A percentile compares a stretch with the other conserved stretches of the same genome.
These are phyloP conservation scores for Homarus americanus DNA, from an alignment of 1,140 invertebrate species.

Conservation along the genomic window DNA sequence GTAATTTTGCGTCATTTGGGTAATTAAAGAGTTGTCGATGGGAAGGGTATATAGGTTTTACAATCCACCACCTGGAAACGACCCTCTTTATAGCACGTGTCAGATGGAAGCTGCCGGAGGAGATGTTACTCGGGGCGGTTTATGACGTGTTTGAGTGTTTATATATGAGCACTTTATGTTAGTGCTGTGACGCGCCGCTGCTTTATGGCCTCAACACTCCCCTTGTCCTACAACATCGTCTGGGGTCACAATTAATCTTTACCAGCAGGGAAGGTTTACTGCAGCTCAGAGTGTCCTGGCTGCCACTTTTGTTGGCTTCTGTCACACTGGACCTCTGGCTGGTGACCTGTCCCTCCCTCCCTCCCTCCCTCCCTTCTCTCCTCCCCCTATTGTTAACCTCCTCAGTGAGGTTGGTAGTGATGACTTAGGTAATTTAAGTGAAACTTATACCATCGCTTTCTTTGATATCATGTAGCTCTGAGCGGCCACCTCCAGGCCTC, in stretches of 20 bases:
- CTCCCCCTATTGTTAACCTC: no score
- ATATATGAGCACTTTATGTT: not conserved
- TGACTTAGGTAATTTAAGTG: no score
- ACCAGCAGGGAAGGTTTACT: not conserved
- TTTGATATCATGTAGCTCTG: no score
- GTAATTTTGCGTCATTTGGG: slow-evolving; percentile 38
- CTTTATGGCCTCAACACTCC: not conserved
- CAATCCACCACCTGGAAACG: slow-evolving; percentile 35
- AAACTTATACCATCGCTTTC: no score
- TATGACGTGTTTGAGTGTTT: not conserved
- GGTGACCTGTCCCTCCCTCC: no score
- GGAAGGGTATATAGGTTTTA: slow-evolving; percentile 7
- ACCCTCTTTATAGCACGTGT: not conserved
- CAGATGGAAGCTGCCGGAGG: not conserved
- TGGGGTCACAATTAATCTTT: not conserved
- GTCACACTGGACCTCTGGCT: not conserved
- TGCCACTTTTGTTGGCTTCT: not conserved
- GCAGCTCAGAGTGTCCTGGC: not conserved
- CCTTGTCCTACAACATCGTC: not conserved
- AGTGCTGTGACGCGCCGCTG: not conserved
- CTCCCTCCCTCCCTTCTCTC: no score
- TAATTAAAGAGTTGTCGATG: slow-evolving; percentile 45
- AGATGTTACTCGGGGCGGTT: not conserved
- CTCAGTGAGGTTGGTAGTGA: no score
- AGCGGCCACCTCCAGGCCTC: no score